These are phyloP conservation scores for Agrenia bidenticulata DNA, from an alignment of 2,888 invertebrate species.

Conservation along the genomic window DNA sequence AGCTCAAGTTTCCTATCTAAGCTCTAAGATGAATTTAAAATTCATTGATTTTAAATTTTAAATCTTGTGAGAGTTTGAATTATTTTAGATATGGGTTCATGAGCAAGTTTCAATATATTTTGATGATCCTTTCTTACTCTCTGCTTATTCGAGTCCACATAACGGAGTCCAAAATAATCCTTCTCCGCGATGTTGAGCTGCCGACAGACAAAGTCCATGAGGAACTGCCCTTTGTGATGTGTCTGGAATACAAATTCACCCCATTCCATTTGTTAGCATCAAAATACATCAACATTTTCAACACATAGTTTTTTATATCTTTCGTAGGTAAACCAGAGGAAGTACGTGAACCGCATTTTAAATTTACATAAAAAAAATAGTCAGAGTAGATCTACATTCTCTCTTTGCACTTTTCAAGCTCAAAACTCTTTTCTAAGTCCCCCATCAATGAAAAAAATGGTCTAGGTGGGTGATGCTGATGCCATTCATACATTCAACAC, in stretches of 20 bases:
- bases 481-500: too few species aligned
- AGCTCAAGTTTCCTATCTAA: neutral
- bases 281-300: too few species aligned
- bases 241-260: slow-evolving; percentile 66
- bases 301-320: too few species aligned
- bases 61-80: neutral
- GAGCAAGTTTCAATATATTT: neutral
- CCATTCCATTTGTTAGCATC: too few species aligned
- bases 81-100: neutral
- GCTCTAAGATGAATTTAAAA: neutral
- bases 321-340: too few species aligned
- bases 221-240: slow-evolving; percentile 83
- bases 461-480: too few species aligned
- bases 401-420: too few species aligned
- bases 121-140: slow-evolving; percentile 65
- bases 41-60: neutral
- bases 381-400: too few species aligned
- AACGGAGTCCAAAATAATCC: slow-evolving; percentile 91
- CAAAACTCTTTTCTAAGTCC: too few species aligned
- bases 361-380: too few species aligned
- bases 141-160: slow-evolving; percentile 84
- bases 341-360: too few species aligned
- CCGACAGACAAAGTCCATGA: slow-evolving; percentile 86
- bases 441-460: too few species aligned
- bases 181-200: slow-evolving; percentile 87